Conservation (phyloP, 2,113 vertebrate genomes). For the Sterrhoptilus dennistouni region DNA sequence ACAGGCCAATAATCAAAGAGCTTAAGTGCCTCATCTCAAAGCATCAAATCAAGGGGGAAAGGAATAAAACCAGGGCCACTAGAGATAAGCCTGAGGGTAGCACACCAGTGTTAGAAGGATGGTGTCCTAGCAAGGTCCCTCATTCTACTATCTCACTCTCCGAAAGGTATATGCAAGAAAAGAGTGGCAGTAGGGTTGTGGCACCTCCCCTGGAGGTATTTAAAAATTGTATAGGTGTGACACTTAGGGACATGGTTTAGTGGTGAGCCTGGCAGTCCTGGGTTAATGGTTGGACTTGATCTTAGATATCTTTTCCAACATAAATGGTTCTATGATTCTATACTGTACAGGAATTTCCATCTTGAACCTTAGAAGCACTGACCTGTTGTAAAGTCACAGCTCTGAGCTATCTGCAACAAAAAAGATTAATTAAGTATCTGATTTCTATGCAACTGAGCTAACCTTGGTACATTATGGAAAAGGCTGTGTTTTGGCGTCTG, state of each 20-base stretch:
- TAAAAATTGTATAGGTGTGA: not conserved
- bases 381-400: not conserved
- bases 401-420: not conserved
- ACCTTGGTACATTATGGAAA: not conserved
- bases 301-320: not conserved
- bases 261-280: not conserved
- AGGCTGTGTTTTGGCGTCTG: not conserved
- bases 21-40: not conserved
- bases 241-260: not conserved
- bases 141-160: accelerated
- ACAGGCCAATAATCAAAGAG: not conserved
- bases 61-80: not conserved
- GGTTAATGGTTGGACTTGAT: not conserved
- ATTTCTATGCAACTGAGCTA: not conserved
- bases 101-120: not conserved
- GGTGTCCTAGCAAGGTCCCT: not conserved
- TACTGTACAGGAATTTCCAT: not conserved
- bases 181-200: not conserved
- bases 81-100: not conserved
- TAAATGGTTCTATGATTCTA: not conserved
- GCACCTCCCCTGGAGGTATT: not conserved
- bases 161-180: not conserved
- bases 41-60: not conserved
- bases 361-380: not conserved
- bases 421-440: not conserved